A percentile compares a stretch with the other conserved stretches of the same genome.
phyloP scores from a whole-genome alignment of 2,888 invertebrate genomes.

The Drosophila pseudotakahashii region DNA sequence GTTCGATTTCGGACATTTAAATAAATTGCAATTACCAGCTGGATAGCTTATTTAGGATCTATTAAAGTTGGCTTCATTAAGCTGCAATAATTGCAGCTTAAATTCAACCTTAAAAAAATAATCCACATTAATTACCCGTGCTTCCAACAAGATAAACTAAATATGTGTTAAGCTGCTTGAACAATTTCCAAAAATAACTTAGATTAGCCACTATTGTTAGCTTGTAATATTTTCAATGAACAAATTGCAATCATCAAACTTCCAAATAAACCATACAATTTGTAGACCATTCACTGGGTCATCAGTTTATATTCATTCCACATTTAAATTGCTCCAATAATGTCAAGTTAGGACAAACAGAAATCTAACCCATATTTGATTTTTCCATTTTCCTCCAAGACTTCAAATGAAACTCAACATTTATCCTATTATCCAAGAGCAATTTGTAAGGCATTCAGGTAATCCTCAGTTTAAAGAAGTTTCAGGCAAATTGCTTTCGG shows the following conservation, averaged over 20 bases:
- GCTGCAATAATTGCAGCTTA: neutral
- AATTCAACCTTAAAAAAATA: neutral
- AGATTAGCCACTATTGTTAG: too few species aligned
- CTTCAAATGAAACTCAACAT: slow-evolving; percentile 9
- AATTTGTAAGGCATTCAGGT: slow-evolving; percentile 28
- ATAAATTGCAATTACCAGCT: slow-evolving; percentile 36
- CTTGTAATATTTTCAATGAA: neutral
- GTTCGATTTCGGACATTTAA: slow-evolving; percentile 11
- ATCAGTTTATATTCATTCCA: slow-evolving; percentile 6
- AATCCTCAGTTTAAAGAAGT: slow-evolving; percentile 29
- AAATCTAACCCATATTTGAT: slow-evolving; percentile 15
- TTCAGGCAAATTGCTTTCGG: slow-evolving; percentile 13
- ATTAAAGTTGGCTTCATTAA: slow-evolving; percentile 30
- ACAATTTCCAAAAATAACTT: too few species aligned
- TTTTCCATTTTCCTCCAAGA: slow-evolving; percentile 3
- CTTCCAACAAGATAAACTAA: neutral
- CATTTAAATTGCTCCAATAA: slow-evolving; percentile 13
- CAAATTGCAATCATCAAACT: neutral
- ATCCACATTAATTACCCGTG: too few species aligned
- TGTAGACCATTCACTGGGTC: slow-evolving; percentile 8
- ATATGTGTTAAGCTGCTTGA: too few species aligned
- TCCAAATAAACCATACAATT: neutral
- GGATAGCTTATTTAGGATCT: slow-evolving; percentile 18
- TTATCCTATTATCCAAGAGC: slow-evolving; percentile 19
- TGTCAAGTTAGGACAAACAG: slow-evolving; percentile 12